Base-by-base conservation (phyloP, 2,113 vertebrate genomes). In the Delphinapterus leucas region DNA sequence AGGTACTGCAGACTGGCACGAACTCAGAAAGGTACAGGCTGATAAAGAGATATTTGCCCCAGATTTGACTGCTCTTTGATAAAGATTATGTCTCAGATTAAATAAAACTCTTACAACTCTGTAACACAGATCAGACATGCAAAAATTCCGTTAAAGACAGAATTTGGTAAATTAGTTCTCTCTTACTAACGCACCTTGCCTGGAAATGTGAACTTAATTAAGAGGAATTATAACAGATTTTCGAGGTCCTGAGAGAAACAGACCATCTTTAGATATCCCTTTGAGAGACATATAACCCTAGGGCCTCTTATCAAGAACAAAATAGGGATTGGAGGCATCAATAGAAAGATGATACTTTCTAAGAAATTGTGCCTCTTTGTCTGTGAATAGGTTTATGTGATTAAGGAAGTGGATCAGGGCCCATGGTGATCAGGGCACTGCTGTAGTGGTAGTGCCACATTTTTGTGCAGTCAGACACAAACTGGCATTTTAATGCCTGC, bases 331-430 rank as follows among this genome's bases (percentile, higher is more conserved):
- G 70, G 71, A 76, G 26, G 26, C 36, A 33, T 90, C 92, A 89
- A 36, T 26, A 76, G 97, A 96, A 97, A 97, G 87, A 76, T 3
- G 90, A 98, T 95, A 92, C 63, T 90, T 85, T 81, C 90, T 87
- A 77, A 79, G 95, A 90, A 93, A 93, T 38, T 28, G 17, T 41
- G 92, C 58, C 93, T 92, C 79, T 49, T 85, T 7, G 0, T 90
- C 41, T 83, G 53, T 86, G 93, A 97, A 91, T 71, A 92, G 96
- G 82, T 74, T 93, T 90, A 83, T 92, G 80, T 65, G 95, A 79
- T 96, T 96, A 97, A 0, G 14, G 79, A 93, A 96, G 49, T 26
- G 1, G 55, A 88, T 83, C 67, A 31, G 85, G 82, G 61, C 17
- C 33, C 12, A 15, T 21, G 23, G 41, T 61, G 41, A 79, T 25